Evolutionary conservation across 2,113 vertebrate genomes (phyloP).

Genomic region (Otolemur garnettii): DNA sequence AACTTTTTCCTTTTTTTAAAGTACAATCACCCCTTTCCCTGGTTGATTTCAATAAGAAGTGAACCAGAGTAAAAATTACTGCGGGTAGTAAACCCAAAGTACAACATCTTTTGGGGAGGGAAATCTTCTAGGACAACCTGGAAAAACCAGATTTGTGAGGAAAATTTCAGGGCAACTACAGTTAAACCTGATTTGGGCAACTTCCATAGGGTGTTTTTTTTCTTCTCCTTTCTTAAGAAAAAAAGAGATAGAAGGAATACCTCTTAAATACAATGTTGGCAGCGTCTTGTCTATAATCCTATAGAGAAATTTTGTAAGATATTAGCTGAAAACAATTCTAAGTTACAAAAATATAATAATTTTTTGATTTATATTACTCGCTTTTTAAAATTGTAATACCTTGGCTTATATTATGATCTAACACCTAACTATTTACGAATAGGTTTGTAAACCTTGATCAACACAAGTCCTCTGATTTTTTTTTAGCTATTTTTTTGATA

Average conservation of each 20-base stretch:
- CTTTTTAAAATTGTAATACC: background rate
- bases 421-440: background rate
- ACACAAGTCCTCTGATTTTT: background rate
- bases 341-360: background rate
- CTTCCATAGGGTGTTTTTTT: background rate
- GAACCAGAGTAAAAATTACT: background rate
- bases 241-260: background rate
- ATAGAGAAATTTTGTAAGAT: background rate
- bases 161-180: background rate
- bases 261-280: background rate
- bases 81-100: background rate
- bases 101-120: background rate
- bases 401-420: background rate
- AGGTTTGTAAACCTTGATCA: background rate
- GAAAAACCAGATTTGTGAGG: background rate
- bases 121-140: background rate
- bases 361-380: background rate
- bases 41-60: background rate
- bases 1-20: background rate
- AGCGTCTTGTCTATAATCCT: background rate
- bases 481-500: constrained; percentile 19
- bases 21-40: background rate
- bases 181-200: background rate
- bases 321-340: background rate
- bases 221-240: background rate